Conservation (phyloP, 2,888 invertebrate genomes). For the Dryomyza anilis region DNA sequence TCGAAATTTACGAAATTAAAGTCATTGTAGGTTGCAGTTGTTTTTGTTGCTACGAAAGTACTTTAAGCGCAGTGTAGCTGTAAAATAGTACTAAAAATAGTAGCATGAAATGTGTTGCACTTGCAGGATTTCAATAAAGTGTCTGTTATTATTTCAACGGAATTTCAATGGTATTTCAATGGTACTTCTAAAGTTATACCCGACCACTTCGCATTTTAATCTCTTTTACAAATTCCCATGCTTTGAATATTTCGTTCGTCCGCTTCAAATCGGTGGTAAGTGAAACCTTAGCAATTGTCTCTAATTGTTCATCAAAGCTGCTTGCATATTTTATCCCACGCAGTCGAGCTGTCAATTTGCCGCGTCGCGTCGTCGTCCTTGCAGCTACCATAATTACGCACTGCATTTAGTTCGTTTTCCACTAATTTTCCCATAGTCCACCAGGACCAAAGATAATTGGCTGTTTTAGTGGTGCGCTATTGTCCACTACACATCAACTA, state of each 20-base stretch:
- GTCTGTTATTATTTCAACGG: background rate
- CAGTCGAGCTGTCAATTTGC: background rate
- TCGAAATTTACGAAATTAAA: background rate
- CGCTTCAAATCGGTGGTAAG: background rate
- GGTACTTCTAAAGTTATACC: too few species aligned
- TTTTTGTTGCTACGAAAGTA: too few species aligned
- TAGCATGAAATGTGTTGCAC: background rate
- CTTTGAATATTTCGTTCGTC: background rate
- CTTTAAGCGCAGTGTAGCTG: too few species aligned
- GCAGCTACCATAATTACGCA: background rate
- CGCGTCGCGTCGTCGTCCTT: background rate
- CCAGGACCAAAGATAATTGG: conserved; percentile 7
- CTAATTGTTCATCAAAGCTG: conserved; percentile 16
- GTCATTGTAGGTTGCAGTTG: background rate
- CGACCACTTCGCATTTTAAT: background rate
- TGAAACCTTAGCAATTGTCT: conserved; percentile 5
- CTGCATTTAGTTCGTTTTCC: background rate
- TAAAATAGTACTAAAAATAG: too few species aligned
- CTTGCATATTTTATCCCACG: conserved; percentile 16
- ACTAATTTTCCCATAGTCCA: background rate
- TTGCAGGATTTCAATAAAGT: background rate
- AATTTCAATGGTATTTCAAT: too few species aligned
- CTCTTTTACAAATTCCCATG: background rate
- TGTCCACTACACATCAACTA: too few species aligned
- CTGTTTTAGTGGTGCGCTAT: background rate